These are phyloP conservation scores for Hypercompe scribonia DNA, from an alignment of 2,888 invertebrate genomes.

Conservation along the genomic window DNA sequence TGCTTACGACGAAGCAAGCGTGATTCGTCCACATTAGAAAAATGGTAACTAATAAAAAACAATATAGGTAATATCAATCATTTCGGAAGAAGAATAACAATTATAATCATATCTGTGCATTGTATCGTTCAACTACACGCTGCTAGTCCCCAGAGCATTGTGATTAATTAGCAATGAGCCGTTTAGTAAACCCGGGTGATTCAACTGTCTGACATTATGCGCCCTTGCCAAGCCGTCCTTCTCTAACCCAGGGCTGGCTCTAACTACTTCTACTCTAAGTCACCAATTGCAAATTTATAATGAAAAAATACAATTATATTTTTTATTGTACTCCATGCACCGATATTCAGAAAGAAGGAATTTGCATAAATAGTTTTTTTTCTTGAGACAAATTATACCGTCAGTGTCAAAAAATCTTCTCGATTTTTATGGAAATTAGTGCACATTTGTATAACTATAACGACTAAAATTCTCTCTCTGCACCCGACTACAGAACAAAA, in stretches of 20 bases:
- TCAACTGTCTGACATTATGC: slow-evolving; percentile 77
- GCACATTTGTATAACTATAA: not conserved
- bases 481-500: not conserved
- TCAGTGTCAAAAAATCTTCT: not conserved
- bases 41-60: not conserved
- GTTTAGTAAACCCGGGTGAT: slow-evolving; percentile 66
- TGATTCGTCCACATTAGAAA: not conserved
- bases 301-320: not conserved
- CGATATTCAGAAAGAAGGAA: not conserved
- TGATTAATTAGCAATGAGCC: slow-evolving; percentile 71
- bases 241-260: slow-evolving; percentile 51
- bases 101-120: slow-evolving; percentile 7
- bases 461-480: not conserved
- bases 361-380: not conserved
- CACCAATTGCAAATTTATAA: not conserved
- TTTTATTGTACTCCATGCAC: not conserved
- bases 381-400: not conserved
- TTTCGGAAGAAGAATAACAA: slow-evolving; percentile 8
- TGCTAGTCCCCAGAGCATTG: slow-evolving; percentile 42
- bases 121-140: slow-evolving; percentile 12
- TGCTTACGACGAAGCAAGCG: too few species aligned
- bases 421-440: not conserved
- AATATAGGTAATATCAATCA: not conserved
- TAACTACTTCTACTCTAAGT: slow-evolving; percentile 10
- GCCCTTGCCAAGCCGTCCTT: slow-evolving; percentile 68